Evolutionary conservation across 2,797 vertebrate genomes (phyloP).

Genomic region (Myotis planiceps): DNA sequence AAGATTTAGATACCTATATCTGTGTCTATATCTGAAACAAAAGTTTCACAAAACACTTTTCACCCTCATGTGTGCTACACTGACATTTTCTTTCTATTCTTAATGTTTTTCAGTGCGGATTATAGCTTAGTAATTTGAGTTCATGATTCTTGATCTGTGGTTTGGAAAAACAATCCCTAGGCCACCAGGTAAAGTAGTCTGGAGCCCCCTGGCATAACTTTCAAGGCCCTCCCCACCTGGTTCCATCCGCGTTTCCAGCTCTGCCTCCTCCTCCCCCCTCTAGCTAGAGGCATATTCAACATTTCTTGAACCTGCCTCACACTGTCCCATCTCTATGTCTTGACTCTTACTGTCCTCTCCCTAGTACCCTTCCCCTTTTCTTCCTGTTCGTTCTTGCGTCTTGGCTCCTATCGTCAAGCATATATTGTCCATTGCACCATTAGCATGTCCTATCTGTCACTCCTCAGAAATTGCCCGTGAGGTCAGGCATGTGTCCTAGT

Average conservation of each 20-base stretch:
- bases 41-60: background rate
- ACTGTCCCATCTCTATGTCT: background rate
- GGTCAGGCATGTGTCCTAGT: background rate
- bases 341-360: background rate
- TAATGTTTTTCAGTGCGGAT: background rate
- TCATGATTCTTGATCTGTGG: background rate
- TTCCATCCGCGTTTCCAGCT: background rate
- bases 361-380: background rate
- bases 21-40: background rate
- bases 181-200: background rate
- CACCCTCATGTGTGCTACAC: background rate
- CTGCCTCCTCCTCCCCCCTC: background rate
- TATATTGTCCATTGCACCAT: background rate
- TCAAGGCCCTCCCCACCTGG: background rate
- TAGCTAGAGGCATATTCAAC: background rate
- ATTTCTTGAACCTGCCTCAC: background rate
- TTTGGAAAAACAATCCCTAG: slow-evolving; percentile 8
- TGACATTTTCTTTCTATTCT: slow-evolving; percentile 14
- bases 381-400: background rate
- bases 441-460: background rate
- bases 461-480: background rate
- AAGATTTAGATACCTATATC: background rate
- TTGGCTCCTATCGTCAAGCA: background rate
- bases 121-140: slow-evolving; percentile 11
- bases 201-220: background rate